Percentiles rank a stretch among this genome's conserved stretches.
Evolutionary conservation across 2,113 vertebrate species (phyloP).

Genomic region (Lanius collurio): DNA sequence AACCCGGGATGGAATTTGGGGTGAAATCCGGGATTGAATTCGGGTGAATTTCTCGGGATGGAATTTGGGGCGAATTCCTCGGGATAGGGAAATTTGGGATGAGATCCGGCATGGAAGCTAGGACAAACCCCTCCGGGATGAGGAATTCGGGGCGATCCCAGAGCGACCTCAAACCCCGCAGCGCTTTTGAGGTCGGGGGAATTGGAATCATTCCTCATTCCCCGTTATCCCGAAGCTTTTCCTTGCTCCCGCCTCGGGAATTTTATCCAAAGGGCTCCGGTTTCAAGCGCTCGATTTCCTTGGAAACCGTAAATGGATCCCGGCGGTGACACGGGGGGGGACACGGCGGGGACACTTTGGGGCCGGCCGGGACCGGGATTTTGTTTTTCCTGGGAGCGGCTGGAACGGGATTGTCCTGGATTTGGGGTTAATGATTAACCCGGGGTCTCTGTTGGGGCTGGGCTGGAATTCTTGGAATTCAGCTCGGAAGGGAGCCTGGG

Average conservation of each 20-base stretch:
- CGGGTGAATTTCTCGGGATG: neutral
- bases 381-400: neutral
- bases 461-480: neutral
- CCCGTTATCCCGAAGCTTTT: neutral
- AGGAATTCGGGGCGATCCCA: neutral
- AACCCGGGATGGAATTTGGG: too few relatives aligned
- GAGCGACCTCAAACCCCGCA: neutral
- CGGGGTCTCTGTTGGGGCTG: neutral
- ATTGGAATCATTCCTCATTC: neutral
- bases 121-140: neutral
- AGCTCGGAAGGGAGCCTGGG: neutral
- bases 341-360: neutral
- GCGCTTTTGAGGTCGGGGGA: neutral
- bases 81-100: neutral
- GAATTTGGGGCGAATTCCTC: neutral
- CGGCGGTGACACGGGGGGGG: neutral
- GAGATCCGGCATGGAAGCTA: neutral
- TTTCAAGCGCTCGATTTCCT: neutral
- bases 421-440: neutral
- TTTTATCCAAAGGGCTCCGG: neutral
- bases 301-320: neutral
- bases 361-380: neutral
- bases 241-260: neutral
- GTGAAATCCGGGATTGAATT: neutral
- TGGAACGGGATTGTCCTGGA: neutral